Base-by-base conservation (phyloP, 23 tunicate species). In the Styela plicata region DNA sequence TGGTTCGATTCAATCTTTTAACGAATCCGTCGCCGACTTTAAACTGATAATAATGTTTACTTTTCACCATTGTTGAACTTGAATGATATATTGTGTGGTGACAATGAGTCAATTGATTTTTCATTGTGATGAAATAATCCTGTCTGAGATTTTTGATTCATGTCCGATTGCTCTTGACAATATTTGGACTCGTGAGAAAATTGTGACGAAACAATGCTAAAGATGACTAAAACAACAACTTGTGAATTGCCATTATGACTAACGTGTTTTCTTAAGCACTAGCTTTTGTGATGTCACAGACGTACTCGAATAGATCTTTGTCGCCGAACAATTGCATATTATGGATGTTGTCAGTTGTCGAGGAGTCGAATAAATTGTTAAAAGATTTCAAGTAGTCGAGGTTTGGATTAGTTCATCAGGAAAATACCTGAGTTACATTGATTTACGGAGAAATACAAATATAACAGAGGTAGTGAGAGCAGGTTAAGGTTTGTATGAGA, bases 151-250 rank as follows among this genome's bases (percentile, higher is more conserved):
- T 33, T 30, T 30, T 71, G 20, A 68, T 71, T 71, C 34, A 26
- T 71, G 77, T 71, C 71, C 77, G 37, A 71, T 71, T 71, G 35
- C 36, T 18, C 77, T 71, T 32, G 70, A 71, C 7, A 31, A 21
- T 20, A 21, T 13, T 16, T 31, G 24, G 27, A 24, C 27, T 32
- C 77, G 77, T 71, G 77, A 30, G 77, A 71, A 71, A 21, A 29
- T 71, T 17, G 77, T 71, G 77, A 71, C 77, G 77, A 3, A 27
- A 66, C 70, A 66, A 66, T 66, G 31, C 30, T 3, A 27, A 66
- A 66, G 29, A 27, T 24, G 30, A 27, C 70, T 66, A 66, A 66
- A 66, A 24, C 29, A 66, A 66, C 70, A 44, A 44, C 57, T 5
- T 44, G 57, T 44, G 57, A 44, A 44, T 44, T 44, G 57, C 57